These are phyloP conservation scores for Hybos culiciformis DNA, from an alignment of 2,888 invertebrate genomes.

Conservation along the genomic window DNA sequence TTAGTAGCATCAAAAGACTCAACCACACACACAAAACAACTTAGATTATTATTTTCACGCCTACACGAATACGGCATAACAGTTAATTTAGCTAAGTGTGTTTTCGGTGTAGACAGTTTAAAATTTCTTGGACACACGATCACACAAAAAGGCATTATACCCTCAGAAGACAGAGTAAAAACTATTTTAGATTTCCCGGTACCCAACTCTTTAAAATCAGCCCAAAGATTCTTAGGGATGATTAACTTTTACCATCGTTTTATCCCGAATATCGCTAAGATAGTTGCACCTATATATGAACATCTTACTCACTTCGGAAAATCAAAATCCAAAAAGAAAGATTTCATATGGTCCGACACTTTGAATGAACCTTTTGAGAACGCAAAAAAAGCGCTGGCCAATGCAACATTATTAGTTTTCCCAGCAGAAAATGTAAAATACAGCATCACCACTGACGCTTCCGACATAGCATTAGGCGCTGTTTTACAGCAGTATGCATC, in stretches of 20 bases:
- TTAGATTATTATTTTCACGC: background rate
- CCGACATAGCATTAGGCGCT: background rate
- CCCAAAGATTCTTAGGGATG: background rate
- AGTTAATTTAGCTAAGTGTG: background rate
- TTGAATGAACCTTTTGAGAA: background rate
- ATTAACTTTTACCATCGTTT: background rate
- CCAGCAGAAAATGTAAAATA: background rate
- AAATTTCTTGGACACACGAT: background rate
- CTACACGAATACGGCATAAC: background rate
- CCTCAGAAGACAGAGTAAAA: background rate
- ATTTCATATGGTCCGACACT: background rate
- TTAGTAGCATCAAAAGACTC: slow-evolving; percentile 10
- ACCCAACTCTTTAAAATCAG: background rate
- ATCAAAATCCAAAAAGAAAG: background rate
- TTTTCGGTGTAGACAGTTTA: background rate
- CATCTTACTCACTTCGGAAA: background rate
- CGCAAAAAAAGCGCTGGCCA: background rate
- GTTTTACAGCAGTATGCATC: background rate
- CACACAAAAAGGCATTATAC: background rate
- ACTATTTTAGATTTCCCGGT: background rate
- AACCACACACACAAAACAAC: background rate
- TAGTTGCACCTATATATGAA: background rate
- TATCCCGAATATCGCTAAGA: background rate
- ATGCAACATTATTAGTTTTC: background rate
- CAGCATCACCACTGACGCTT: background rate